Percentiles rank a stretch among this genome's conserved stretches.
phyloP scores from a whole-genome alignment of 2,797 vertebrate genomes.

The Tragelaphus oryx region DNA sequence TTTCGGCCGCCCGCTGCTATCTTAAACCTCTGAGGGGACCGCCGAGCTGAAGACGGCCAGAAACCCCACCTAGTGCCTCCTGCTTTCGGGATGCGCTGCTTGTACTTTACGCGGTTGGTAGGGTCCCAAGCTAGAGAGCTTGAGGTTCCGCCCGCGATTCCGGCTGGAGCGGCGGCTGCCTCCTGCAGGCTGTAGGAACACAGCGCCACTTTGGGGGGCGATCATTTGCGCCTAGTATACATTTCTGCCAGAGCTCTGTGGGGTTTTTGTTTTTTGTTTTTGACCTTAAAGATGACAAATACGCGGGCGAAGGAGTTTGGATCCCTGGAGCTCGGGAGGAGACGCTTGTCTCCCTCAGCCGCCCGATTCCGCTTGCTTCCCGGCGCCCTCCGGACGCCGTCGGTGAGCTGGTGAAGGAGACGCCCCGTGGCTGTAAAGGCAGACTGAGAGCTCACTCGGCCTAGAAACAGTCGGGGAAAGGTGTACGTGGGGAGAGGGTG shows the following conservation, averaged over 20 bases:
- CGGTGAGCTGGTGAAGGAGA: not conserved
- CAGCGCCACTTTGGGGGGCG: not conserved
- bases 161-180: not conserved
- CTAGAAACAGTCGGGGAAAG: not conserved
- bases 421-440: not conserved
- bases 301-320: not conserved
- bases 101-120: not conserved
- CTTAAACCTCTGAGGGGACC: not conserved
- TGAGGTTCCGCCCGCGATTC: not conserved
- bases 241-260: not conserved
- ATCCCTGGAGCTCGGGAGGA: not conserved
- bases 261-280: not conserved
- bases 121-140: not conserved
- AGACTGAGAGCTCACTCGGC: not conserved
- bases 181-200: not conserved
- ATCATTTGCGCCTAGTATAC: not conserved
- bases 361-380: not conserved
- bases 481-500: not conserved
- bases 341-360: not conserved
- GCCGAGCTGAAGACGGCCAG: not conserved
- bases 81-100: not conserved
- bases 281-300: constrained; percentile 39
- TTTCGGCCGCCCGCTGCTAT: not conserved
- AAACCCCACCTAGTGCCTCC: not conserved
- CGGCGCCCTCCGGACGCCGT: not conserved